Percentiles rank a stretch among this genome's conserved stretches.
These are phyloP conservation scores for Scrobipalpa costella DNA, from an alignment of 2,888 invertebrate genomes.

Conservation along the genomic window DNA sequence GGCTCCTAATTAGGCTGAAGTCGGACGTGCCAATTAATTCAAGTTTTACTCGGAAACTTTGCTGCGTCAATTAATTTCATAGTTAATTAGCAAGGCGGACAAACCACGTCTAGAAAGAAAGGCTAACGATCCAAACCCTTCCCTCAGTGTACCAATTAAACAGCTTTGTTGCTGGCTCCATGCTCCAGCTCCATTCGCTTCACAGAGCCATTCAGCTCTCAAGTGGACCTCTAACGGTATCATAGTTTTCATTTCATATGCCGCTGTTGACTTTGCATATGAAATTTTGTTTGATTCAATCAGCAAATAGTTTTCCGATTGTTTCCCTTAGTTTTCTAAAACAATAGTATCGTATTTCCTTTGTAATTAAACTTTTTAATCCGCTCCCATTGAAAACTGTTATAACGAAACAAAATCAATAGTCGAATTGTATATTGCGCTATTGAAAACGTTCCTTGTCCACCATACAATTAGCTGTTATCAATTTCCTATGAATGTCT, in stretches of 20 bases:
- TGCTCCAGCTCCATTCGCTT: slow-evolving; percentile 43
- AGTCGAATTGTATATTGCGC: neutral
- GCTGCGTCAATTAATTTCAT: slow-evolving; percentile 82
- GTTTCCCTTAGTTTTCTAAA: slow-evolving; percentile 6
- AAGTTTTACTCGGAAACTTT: slow-evolving; percentile 81
- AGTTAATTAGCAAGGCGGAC: slow-evolving; percentile 80
- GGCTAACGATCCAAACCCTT: slow-evolving; percentile 71
- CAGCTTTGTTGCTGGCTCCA: slow-evolving; percentile 61
- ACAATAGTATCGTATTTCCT: neutral
- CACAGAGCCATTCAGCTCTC: slow-evolving; percentile 52
- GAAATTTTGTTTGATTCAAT: slow-evolving; percentile 18
- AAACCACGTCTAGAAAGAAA: slow-evolving; percentile 76
- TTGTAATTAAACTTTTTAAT: neutral
- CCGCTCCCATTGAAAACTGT: neutral
- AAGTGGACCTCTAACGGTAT: slow-evolving; percentile 29
- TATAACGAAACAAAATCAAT: neutral
- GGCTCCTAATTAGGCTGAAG: slow-evolving; percentile 81
- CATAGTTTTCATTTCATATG: slow-evolving; percentile 10
- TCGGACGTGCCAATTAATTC: slow-evolving; percentile 82
- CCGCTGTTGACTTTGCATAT: slow-evolving; percentile 22
- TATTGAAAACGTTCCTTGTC: slow-evolving; percentile 8
- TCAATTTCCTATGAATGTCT: slow-evolving; percentile 30
- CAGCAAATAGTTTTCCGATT: slow-evolving; percentile 9
- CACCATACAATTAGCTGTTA: slow-evolving; percentile 28
- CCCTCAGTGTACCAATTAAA: slow-evolving; percentile 76